Evolutionary conservation across 2,797 vertebrate species (phyloP).

Genomic region (Oreonectes daqikongensis): DNA sequence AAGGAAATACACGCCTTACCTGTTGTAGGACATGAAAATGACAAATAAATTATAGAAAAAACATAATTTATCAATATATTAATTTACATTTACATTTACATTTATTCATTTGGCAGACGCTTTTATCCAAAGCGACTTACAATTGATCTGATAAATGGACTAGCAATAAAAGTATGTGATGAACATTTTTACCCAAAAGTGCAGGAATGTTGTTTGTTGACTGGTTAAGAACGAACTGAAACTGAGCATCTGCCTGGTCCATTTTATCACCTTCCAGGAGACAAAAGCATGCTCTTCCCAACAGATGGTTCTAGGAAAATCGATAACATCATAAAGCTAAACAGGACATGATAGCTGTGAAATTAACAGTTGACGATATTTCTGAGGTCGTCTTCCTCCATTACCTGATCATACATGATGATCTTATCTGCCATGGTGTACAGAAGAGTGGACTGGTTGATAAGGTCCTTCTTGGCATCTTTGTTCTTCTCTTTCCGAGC

Average conservation of each 20-base stretch:
- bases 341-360: not conserved
- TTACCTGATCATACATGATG: conserved; percentile 99
- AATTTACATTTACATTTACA: too few species aligned
- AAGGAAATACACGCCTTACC: conserved; percentile 99
- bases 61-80: not conserved
- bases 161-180: too few species aligned
- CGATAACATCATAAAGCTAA: not conserved
- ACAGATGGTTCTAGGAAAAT: conserved; percentile 88
- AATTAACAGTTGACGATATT: not conserved
- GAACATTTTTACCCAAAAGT: conserved; percentile 79
- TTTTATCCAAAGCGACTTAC: too few species aligned
- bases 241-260: conserved; percentile 98
- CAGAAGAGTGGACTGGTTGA: conserved; percentile 95
- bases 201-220: conserved; percentile 99
- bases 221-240: conserved; percentile 98
- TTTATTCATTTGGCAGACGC: too few species aligned
- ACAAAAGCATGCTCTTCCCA: conserved; percentile 99
- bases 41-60: not conserved
- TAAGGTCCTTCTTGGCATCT: conserved; percentile 98
- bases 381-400: not conserved
- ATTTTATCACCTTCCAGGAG: conserved; percentile 99
- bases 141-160: too few species aligned
- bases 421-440: conserved; percentile 99
- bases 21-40: conserved; percentile 60
- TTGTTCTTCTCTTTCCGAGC: conserved; percentile 98